Percentiles rank a stretch among this genome's conserved stretches.
Evolutionary conservation across 2,797 vertebrate genomes (phyloP).

Genomic region (Salarias fasciatus): DNA sequence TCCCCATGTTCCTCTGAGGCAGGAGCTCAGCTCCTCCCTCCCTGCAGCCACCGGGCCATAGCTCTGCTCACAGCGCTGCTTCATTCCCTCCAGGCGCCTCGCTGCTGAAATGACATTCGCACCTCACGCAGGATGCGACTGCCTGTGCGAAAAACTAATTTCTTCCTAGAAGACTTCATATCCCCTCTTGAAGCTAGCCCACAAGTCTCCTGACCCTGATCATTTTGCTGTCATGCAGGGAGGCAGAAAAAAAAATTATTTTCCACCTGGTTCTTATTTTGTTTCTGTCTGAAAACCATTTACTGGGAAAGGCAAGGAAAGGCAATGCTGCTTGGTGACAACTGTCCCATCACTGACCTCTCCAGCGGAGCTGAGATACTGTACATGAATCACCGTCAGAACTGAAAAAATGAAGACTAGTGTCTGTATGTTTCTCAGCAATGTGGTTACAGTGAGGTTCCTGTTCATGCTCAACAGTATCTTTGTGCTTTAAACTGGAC

Average conservation of each 20-base stretch:
- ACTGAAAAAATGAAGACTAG: no score
- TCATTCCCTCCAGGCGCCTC: slow-evolving; percentile 41
- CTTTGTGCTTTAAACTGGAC: no score
- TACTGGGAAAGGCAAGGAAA: no score
- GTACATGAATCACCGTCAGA: no score
- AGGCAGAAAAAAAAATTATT: slow-evolving; percentile 1
- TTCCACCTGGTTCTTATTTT: slow-evolving; percentile 26
- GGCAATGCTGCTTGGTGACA: slow-evolving; percentile 6
- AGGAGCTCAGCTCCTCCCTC: slow-evolving; percentile 32
- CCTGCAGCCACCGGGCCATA: slow-evolving; percentile 28
- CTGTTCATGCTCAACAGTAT: no score
- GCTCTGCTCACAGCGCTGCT: slow-evolving; percentile 26
- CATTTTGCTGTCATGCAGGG: slow-evolving; percentile 34
- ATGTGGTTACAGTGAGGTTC: no score
- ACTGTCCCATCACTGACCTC: background rate
- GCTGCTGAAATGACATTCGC: slow-evolving; percentile 59
- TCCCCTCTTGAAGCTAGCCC: slow-evolving; percentile 31
- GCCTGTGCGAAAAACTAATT: slow-evolving; percentile 65
- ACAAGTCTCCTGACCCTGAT: slow-evolving; percentile 54
- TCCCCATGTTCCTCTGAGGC: slow-evolving; percentile 38
- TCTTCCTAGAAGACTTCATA: slow-evolving; percentile 61
- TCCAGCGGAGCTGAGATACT: background rate
- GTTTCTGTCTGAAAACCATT: slow-evolving; percentile 15
- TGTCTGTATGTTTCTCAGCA: no score
- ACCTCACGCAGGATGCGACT: slow-evolving; percentile 52